Conservation (phyloP, 2,113 vertebrate species). For the Oenanthe melanoleuca region DNA sequence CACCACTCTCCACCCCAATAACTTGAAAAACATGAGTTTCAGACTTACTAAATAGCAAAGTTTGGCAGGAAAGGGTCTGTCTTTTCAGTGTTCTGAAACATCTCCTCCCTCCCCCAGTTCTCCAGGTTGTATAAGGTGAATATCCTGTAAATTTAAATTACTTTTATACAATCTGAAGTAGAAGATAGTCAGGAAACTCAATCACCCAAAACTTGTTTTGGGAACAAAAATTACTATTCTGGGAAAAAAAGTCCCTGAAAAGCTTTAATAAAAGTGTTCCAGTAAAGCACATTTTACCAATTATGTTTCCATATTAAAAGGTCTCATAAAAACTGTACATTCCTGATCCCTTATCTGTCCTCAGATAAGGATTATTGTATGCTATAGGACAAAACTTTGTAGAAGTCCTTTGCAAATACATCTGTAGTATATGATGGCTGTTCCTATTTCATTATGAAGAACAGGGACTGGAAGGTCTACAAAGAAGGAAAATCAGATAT, state of each 20-base stretch:
- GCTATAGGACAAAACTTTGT: background rate
- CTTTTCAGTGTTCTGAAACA: background rate
- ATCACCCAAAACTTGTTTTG: background rate
- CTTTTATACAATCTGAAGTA: background rate
- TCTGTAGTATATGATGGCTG: background rate
- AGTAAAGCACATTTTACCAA: background rate
- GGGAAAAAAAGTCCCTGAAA: background rate
- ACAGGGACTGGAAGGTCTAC: background rate
- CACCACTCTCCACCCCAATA: rapidly evolving
- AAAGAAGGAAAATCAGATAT: background rate
- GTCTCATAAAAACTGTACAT: background rate
- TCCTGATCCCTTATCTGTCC: background rate
- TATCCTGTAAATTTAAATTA: background rate
- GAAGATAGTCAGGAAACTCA: background rate
- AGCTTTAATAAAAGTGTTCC: background rate
- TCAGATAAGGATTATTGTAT: background rate
- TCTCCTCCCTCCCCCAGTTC: rapidly evolving
- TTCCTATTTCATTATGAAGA: background rate
- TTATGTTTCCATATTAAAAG: background rate
- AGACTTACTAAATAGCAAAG: background rate
- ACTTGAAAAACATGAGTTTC: background rate
- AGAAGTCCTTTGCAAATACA: background rate
- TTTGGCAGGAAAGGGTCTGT: background rate
- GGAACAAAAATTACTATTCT: background rate
- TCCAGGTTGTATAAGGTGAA: background rate